Conservation (phyloP, 2,113 vertebrate species). For the Romanogobio albipinnatus region DNA sequence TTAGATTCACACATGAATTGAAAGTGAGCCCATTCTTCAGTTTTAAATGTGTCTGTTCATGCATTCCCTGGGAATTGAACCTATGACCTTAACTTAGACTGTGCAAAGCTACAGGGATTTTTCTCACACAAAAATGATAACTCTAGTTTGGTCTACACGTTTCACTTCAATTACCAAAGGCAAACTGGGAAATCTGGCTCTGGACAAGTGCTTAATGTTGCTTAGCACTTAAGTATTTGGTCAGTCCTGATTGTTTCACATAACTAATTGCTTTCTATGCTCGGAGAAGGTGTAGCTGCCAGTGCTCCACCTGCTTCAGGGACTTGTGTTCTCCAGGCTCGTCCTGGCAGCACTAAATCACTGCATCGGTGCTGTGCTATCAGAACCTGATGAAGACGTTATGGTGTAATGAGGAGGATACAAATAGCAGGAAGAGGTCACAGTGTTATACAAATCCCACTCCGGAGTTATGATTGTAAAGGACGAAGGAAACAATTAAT, state of each 20-base stretch:
- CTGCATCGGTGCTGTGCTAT: background rate
- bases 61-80: background rate
- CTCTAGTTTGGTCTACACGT: slow-evolving; percentile 57
- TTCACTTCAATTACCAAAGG: slow-evolving; percentile 40
- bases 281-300: slow-evolving; percentile 35
- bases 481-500: slow-evolving; percentile 64
- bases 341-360: slow-evolving; percentile 26
- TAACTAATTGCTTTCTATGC: slow-evolving; percentile 42
- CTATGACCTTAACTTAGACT: background rate
- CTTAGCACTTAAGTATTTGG: background rate
- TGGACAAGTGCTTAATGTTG: background rate
- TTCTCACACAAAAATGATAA: background rate
- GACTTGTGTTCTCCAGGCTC: slow-evolving; percentile 32
- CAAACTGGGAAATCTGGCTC: slow-evolving; percentile 26
- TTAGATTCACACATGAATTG: background rate
- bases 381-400: slow-evolving; percentile 35
- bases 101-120: background rate
- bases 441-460: slow-evolving; percentile 30
- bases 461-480: slow-evolving; percentile 48
- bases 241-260: slow-evolving; percentile 34
- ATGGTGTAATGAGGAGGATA: slow-evolving; percentile 43
- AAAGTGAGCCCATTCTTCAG: background rate
- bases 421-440: slow-evolving; percentile 32
- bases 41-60: background rate
- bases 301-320: slow-evolving; percentile 55